Percentiles rank a stretch among this genome's conserved stretches.
Conservation (phyloP, 2,888 invertebrate genomes). For the Furcula furcula region DNA sequence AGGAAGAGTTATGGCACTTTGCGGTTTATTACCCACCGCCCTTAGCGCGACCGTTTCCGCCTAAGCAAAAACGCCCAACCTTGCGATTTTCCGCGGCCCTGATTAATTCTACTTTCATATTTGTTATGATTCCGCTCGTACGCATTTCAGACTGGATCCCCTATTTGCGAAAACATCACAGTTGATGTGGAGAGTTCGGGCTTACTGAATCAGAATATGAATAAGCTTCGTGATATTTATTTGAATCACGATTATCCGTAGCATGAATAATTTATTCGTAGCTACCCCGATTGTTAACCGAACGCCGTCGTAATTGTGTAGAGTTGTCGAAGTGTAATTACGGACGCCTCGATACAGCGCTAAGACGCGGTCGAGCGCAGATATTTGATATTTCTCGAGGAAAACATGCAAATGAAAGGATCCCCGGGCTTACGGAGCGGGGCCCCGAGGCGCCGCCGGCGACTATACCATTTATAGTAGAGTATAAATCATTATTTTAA, state of each 20-base stretch:
- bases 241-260: slow-evolving; percentile 53
- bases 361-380: slow-evolving; percentile 36
- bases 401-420: slow-evolving; percentile 74
- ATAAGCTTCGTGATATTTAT: slow-evolving; percentile 50
- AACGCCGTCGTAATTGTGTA: slow-evolving; percentile 49
- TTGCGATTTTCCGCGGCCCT: slow-evolving; percentile 10
- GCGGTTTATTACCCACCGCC: slow-evolving; percentile 32
- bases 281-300: slow-evolving; percentile 43
- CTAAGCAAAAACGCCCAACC: slow-evolving; percentile 6
- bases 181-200: slow-evolving; percentile 29
- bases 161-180: slow-evolving; percentile 11
- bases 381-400: slow-evolving; percentile 61
- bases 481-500: slow-evolving; percentile 40
- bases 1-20: slow-evolving; percentile 44
- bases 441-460: slow-evolving; percentile 15
- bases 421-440: slow-evolving; percentile 37
- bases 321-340: slow-evolving; percentile 57
- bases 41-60: slow-evolving; percentile 21
- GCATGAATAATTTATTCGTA: slow-evolving; percentile 62
- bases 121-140: slow-evolving; percentile 4
- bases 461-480: slow-evolving; percentile 17
- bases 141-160: neutral
- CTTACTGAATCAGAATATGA: slow-evolving; percentile 27
- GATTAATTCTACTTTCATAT: slow-evolving; percentile 15
- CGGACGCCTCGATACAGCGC: slow-evolving; percentile 42